phyloP scores from a whole-genome alignment of 2,113 vertebrate genomes.

The Mobula hypostoma region DNA sequence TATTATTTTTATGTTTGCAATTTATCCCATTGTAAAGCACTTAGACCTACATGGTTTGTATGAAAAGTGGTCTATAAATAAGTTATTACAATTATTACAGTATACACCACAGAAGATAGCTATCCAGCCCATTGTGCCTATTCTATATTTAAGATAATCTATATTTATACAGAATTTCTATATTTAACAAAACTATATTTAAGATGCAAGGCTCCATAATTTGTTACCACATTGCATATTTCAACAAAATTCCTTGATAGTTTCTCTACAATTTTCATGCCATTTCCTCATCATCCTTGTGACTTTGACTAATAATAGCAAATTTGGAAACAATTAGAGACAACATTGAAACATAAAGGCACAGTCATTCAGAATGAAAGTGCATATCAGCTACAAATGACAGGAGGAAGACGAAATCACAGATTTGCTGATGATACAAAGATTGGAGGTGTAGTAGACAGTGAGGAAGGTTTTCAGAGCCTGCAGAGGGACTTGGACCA shows the following conservation, averaged over 20 bases:
- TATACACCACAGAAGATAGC: neutral
- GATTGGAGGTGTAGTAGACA: no score
- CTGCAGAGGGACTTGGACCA: no score
- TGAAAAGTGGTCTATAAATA: no score
- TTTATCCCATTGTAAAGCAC: no score
- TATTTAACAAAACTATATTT: neutral
- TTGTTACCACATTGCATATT: neutral
- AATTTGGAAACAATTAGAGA: neutral
- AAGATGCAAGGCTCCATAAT: neutral
- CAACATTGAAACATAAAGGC: neutral
- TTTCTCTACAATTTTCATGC: neutral
- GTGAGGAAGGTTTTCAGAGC: no score
- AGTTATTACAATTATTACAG: no score
- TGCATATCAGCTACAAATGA: neutral
- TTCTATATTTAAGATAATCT: no score
- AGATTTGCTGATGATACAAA: neutral
- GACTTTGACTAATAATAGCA: neutral
- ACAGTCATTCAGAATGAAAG: neutral
- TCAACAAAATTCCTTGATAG: neutral
- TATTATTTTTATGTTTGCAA: no score
- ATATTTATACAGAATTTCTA: no score
- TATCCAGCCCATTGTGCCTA: neutral
- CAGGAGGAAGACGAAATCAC: neutral
- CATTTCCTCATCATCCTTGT: neutral
- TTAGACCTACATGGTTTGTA: no score